These are phyloP conservation scores for Rhyzopertha dominica DNA, from an alignment of 1,140 invertebrate species.

Conservation along the genomic window DNA sequence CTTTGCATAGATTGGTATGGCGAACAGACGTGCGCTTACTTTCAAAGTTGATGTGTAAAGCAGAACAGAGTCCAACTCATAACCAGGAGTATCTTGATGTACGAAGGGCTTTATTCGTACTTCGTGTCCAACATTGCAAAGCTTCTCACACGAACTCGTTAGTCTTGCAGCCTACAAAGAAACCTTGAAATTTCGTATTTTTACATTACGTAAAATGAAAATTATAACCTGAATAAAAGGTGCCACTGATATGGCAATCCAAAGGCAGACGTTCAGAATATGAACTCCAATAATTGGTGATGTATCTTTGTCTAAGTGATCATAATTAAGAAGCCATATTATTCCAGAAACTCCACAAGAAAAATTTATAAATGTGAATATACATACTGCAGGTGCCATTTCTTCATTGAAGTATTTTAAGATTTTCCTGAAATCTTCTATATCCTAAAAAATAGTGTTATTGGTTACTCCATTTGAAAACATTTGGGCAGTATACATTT, in stretches of 20 bases:
- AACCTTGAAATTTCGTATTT: conserved; percentile 1
- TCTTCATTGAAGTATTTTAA: conserved; percentile 69
- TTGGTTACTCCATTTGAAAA: too few relatives aligned
- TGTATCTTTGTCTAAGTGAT: conserved; percentile 51
- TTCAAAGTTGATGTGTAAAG: conserved; percentile 68
- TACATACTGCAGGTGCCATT: conserved; percentile 64
- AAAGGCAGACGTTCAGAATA: conserved; percentile 61
- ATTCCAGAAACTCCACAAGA: conserved; percentile 64
- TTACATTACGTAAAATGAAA: conserved; percentile 8
- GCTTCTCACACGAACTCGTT: conserved; percentile 64
- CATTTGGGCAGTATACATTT: too few relatives aligned
- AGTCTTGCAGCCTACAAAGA: conserved; percentile 67
- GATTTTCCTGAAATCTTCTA: conserved; percentile 69
- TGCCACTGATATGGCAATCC: conserved; percentile 60
- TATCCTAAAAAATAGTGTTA: conserved; percentile 52
- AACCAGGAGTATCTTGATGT: conserved; percentile 66
- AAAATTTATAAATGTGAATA: conserved; percentile 68
- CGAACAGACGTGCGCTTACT: conserved; percentile 66
- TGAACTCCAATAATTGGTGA: conserved; percentile 55
- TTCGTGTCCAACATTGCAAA: conserved; percentile 69
- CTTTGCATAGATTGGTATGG: conserved; percentile 62
- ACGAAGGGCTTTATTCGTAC: conserved; percentile 70
- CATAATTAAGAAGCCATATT: conserved; percentile 60
- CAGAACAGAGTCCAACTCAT: conserved; percentile 71
- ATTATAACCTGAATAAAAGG: conserved; percentile 63